Conservation (phyloP, 2,113 vertebrate genomes). For the Sylvia atricapilla region DNA sequence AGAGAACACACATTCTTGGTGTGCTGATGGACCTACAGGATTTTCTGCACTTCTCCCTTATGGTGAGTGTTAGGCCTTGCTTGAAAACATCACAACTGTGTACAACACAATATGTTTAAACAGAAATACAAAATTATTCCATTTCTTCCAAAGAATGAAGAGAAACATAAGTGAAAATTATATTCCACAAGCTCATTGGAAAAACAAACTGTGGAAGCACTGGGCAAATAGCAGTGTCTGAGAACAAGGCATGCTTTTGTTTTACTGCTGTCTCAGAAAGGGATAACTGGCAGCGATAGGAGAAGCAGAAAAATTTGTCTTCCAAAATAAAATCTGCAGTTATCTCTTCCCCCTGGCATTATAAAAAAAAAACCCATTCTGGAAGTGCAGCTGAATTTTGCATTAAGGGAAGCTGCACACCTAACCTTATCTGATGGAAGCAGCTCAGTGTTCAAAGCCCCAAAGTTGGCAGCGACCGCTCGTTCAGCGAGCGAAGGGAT, state of each 20-base stretch:
- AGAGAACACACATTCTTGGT: constrained; percentile 14
- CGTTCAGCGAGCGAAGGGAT: neutral
- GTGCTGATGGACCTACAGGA: constrained; percentile 21
- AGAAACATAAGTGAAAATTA: constrained; percentile 34
- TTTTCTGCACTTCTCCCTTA: constrained; percentile 20
- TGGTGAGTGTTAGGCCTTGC: constrained; percentile 33
- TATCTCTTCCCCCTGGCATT: neutral
- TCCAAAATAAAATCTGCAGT: constrained; percentile 18
- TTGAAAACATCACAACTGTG: constrained; percentile 39
- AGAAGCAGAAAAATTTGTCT: neutral
- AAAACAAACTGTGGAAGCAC: constrained; percentile 18
- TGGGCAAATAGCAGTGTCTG: neutral
- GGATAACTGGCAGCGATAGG: neutral
- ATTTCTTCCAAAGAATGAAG: neutral
- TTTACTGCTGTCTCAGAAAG: neutral
- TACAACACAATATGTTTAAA: constrained; percentile 17
- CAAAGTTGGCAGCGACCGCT: neutral
- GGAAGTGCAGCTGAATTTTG: neutral
- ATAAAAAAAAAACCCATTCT: neutral
- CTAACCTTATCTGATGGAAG: neutral
- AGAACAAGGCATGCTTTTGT: constrained; percentile 6
- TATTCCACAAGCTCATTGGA: constrained; percentile 9
- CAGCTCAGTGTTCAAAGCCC: neutral
- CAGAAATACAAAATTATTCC: constrained; percentile 1
- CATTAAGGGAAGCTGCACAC: neutral